Evolutionary conservation across 2,888 invertebrate genomes (phyloP), one percentile per base, ranked within the genome.

Genomic region (Barypeithes pellucidus): DNA sequence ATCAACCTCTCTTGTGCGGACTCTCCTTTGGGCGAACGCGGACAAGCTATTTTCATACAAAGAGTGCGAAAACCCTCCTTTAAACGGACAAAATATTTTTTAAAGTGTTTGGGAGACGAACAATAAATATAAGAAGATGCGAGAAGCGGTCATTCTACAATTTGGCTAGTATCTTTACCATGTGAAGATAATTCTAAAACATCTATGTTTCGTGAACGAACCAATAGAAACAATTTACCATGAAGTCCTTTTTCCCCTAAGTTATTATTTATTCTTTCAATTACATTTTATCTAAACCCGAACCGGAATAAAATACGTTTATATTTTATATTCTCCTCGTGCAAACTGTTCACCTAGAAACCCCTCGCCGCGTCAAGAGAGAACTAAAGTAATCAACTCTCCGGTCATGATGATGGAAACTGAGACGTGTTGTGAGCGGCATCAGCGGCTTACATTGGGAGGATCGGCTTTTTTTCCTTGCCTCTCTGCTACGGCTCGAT

Each of bases 381-480:
- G 41, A 61, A 61, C n/a, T n/a, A n/a, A n/a, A 29, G 62, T 62
- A 62, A 62, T 62, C 62, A 62, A 62, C 62, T 62, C 62, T 62
- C 43, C 43, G 24, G 29, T 62, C 62, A 62, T 62, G 62, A 62
- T 62, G 62, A 62, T 62, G 62, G 45, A 62, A 62, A 62, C 62
- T 24, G 62, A 62, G 62, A 62, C 62, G 43, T 62, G 62, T 45
- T 43, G 16, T 57, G 54, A 57, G 54, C 54, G 9, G 54, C 54
- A 33, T 57, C 33, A 33, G 29, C 54, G 45, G 39, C 62, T 45
- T 29, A 62, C 45, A 62, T 43, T 62, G 62, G 62, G 45, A 57
- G 45, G 45, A 29, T 62, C 45, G 62, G 20, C 22, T 62, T 62
- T 45, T n/a, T 61, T 62, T 45, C 43, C 9, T 61, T 22, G 43